phyloP scores from a whole-genome alignment of 2,888 invertebrate genomes.

The Sinotaia quadrata region DNA sequence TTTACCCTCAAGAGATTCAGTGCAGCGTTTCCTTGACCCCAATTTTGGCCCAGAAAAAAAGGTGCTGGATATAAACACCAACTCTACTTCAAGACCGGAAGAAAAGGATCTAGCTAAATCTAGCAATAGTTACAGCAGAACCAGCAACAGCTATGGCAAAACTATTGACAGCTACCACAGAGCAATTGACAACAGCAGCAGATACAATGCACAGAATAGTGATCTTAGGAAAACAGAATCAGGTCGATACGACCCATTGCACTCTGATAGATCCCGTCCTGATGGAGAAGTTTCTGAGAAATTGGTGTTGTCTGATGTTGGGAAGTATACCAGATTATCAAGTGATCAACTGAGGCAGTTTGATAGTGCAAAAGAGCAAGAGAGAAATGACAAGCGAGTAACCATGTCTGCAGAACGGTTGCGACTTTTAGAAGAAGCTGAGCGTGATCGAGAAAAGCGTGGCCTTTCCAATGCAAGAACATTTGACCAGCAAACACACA shows the following conservation, averaged over 20 bases:
- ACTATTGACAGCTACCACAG: neutral
- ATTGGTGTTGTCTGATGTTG: conserved; percentile 8
- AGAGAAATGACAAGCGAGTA: conserved; percentile 18
- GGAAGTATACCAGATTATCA: conserved; percentile 9
- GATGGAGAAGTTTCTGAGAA: conserved; percentile 41
- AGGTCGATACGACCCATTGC: conserved; percentile 5
- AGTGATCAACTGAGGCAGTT: conserved; percentile 13
- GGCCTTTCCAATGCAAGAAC: conserved; percentile 1
- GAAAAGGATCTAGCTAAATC: neutral
- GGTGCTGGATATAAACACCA: conserved; percentile 5
- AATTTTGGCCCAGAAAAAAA: conserved; percentile 18
- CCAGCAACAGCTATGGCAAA: too few species aligned
- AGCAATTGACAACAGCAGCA: too few species aligned
- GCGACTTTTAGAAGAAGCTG: conserved; percentile 29
- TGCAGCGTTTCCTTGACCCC: conserved; percentile 6
- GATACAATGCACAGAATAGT: too few species aligned
- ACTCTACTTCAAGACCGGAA: conserved; percentile 1
- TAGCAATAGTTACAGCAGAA: too few species aligned
- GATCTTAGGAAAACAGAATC: conserved; percentile 13
- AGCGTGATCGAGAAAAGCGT: conserved; percentile 22
- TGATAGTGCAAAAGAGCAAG: conserved; percentile 16
- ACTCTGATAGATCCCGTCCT: conserved; percentile 35
- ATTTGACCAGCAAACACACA: neutral
- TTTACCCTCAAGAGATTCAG: conserved; percentile 18
- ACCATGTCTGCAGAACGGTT: conserved; percentile 18